Evolutionary conservation across 2,888 invertebrate genomes (phyloP).

Genomic region (Ceriagrion tenellum): DNA sequence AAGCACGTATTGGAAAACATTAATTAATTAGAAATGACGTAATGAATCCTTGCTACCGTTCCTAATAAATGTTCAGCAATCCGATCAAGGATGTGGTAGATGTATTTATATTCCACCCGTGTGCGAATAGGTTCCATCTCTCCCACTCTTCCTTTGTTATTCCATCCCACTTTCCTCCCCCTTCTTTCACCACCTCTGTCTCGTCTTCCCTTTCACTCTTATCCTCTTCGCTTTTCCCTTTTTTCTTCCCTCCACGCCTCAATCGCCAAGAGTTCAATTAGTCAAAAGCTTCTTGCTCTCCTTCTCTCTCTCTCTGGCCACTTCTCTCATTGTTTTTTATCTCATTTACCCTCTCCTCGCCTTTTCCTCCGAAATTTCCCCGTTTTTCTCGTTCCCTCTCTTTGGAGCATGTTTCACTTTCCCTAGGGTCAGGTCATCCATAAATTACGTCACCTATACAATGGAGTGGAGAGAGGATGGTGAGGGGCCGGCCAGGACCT

Average conservation of each 20-base stretch:
- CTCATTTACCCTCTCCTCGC: background rate
- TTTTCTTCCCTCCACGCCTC: background rate
- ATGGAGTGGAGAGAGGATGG: background rate
- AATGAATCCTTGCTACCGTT: no score
- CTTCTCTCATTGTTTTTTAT: background rate
- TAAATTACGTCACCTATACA: background rate
- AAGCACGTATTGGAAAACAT: no score
- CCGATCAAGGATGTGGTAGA: no score
- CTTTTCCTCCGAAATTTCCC: no score
- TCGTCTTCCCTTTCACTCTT: background rate
- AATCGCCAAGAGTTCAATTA: background rate
- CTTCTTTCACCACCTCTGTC: background rate
- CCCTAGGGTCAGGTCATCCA: background rate
- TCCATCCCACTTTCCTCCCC: no score
- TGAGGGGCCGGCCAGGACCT: background rate
- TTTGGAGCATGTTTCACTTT: background rate
- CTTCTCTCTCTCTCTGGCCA: background rate
- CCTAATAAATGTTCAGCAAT: no score
- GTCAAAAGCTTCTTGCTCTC: background rate
- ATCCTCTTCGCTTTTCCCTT: background rate
- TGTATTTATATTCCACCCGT: no score
- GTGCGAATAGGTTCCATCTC: no score
- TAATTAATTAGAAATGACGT: no score
- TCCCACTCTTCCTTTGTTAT: no score
- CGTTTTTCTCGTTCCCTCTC: no score